Conservation (phyloP, 2,113 vertebrate genomes). For the Jaculus jaculus region DNA sequence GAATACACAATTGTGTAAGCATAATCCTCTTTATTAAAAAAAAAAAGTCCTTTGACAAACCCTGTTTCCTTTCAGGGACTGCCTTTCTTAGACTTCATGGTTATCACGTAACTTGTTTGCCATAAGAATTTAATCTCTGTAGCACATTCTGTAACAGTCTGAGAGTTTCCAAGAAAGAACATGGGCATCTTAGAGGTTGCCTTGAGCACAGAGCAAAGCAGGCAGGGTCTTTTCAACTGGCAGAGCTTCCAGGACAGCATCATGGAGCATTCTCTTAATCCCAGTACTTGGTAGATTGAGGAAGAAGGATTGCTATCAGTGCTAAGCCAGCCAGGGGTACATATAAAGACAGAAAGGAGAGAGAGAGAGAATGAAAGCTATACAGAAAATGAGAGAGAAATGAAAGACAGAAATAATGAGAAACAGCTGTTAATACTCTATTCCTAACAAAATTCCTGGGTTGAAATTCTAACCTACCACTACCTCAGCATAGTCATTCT, state of each 20-base stretch:
- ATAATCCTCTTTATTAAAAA: constrained; percentile 28
- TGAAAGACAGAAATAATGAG: too few relatives aligned
- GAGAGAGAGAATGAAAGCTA: too few relatives aligned
- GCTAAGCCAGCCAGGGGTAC: not conserved
- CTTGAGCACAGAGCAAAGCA: fast-evolving
- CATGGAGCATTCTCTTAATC: not conserved
- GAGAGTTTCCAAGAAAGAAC: not conserved
- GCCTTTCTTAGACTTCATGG: not conserved
- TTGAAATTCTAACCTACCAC: too few relatives aligned
- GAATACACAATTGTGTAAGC: constrained; percentile 28
- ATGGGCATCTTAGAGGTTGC: not conserved
- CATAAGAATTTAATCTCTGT: not conserved
- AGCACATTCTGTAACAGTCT: not conserved
- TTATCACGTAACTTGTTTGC: constrained; percentile 8
- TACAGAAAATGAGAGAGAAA: too few relatives aligned
- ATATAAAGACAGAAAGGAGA: not conserved
- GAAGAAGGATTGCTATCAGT: not conserved
- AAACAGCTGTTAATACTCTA: too few relatives aligned
- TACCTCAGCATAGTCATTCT: too few relatives aligned
- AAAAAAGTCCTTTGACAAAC: constrained; percentile 5
- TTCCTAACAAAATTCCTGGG: too few relatives aligned
- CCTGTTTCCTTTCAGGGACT: not conserved
- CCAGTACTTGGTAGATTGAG: not conserved
- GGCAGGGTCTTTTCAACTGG: fast-evolving
- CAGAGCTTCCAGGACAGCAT: not conserved